A percentile compares a stretch with the other conserved stretches of the same genome.
phyloP scores from a whole-genome alignment of 2,888 invertebrate species.

The Xanthia togata region DNA sequence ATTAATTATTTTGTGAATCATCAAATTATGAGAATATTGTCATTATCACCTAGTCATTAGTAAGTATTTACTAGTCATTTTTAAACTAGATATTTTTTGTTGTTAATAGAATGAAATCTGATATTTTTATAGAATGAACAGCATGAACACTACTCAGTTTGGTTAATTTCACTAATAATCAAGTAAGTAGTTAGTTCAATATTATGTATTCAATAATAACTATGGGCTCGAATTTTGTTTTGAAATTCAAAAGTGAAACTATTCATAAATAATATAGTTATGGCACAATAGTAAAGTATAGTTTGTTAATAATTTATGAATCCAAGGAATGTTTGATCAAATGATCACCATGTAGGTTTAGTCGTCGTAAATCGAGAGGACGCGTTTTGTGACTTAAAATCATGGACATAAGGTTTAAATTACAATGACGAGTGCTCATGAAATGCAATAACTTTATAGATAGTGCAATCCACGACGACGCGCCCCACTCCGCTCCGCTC shows the following conservation, averaged over 20 bases:
- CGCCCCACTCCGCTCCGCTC: no score
- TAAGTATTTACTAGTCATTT: slow-evolving; percentile 55
- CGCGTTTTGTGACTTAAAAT: background rate
- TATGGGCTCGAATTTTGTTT: slow-evolving; percentile 13
- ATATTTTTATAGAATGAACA: slow-evolving; percentile 67
- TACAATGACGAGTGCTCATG: slow-evolving; percentile 11
- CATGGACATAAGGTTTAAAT: background rate
- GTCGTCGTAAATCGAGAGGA: slow-evolving; percentile 17
- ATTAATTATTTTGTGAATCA: slow-evolving; percentile 32
- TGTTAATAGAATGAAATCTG: slow-evolving; percentile 54
- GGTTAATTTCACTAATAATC: slow-evolving; percentile 27
- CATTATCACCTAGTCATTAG: slow-evolving; percentile 55
- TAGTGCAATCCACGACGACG: no score
- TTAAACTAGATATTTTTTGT: slow-evolving; percentile 51
- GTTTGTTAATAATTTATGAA: slow-evolving; percentile 39
- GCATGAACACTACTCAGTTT: slow-evolving; percentile 33
- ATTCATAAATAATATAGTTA: slow-evolving; percentile 54
- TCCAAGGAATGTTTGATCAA: slow-evolving; percentile 40
- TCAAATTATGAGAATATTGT: slow-evolving; percentile 26
- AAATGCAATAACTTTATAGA: slow-evolving; percentile 28
- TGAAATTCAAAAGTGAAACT: slow-evolving; percentile 38
- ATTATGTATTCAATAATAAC: no score
- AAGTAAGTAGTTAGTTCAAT: slow-evolving; percentile 27
- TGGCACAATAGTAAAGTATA: slow-evolving; percentile 58
- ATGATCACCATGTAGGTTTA: slow-evolving; percentile 18